Base-by-base conservation (phyloP, 2,113 vertebrate genomes). In the Corapipo altera region DNA sequence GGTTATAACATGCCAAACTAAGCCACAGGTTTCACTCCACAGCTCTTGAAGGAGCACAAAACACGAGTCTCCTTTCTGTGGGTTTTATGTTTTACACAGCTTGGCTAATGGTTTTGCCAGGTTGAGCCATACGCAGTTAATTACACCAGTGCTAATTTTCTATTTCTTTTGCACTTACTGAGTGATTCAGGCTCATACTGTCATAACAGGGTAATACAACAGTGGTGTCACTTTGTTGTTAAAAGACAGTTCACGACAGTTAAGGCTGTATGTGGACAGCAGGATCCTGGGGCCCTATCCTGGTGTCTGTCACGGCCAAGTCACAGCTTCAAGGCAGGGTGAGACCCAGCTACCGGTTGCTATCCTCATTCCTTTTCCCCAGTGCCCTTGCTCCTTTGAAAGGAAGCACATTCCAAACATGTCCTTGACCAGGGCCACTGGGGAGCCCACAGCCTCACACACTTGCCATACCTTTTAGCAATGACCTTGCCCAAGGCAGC, bases 1-100 rank as follows among this genome's bases (percentile, higher is more conserved):
- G 67, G 93, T 97, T 96, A 26, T 33, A 90, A 95, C 95, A 91
- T 14, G 95, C 75, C 88, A 76, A 77, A 55, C 41, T 1, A 8
- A 90, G 90, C 88, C 78, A 66, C 55, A 39, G 67, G 55, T 93
- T 94, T 94, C 87, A 70, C 59, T 92, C 61, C 57, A 27, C 54
- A 70, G 81, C 77, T 93, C 67, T 39, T 41, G 64, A 59, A 93
- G 72, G 35, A 94, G 67, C 61, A 67, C 33, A 54, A n/a, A 80
- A 59, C 33, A 8, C 21, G 7, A 17, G 33, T 55, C 54, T 93
- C 48, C 57, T 82, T 88, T 88, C 78, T 85, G 12, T 16, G 46
- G 55, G 64, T 52, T 93, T 90, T 51, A 15, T 77, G 43, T 61
- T 77, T 91, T 70, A 67, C 77, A 66, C 72, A 64, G 48, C 59